Percentiles rank a stretch among this genome's conserved stretches.
Evolutionary conservation across 2,888 invertebrate species (phyloP).

Genomic region (Patella pellucida): DNA sequence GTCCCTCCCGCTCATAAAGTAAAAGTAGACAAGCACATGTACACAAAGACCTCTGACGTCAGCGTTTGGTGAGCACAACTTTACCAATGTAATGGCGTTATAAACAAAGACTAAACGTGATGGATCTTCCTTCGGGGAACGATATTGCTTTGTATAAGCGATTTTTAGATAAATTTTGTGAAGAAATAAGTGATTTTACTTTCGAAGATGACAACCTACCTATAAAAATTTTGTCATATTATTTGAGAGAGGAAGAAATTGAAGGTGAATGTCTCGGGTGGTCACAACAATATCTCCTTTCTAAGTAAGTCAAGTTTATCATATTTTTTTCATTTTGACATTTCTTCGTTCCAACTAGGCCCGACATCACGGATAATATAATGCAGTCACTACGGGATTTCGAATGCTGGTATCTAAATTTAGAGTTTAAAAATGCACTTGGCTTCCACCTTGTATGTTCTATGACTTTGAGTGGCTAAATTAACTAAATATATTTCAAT

Average conservation of each 20-base stretch:
- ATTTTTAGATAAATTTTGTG: slow-evolving; percentile 55
- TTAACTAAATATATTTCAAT: too few species aligned
- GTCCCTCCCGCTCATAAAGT: background rate
- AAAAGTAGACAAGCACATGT: background rate
- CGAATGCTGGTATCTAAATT: too few species aligned
- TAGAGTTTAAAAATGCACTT: too few species aligned
- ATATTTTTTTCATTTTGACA: too few species aligned
- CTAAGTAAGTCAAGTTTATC: slow-evolving; percentile 45
- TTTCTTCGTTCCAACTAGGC: too few species aligned
- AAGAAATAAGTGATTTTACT: slow-evolving; percentile 45
- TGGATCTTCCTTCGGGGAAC: slow-evolving; percentile 51
- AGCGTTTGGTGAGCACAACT: slow-evolving; percentile 42
- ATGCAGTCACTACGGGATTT: too few species aligned
- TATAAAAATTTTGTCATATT: slow-evolving; percentile 43
- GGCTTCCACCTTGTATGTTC: too few species aligned
- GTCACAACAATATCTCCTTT: slow-evolving; percentile 59
- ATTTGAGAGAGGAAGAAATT: slow-evolving; percentile 52
- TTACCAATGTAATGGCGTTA: slow-evolving; percentile 32
- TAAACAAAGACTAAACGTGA: slow-evolving; percentile 41
- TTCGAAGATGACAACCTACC: slow-evolving; percentile 48
- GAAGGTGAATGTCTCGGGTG: slow-evolving; percentile 65
- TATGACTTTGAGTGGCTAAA: too few species aligned
- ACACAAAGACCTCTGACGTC: slow-evolving; percentile 39
- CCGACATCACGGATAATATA: too few species aligned
- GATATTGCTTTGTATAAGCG: slow-evolving; percentile 46